phyloP scores from a whole-genome alignment of 2,888 invertebrate genomes.

The Amitus sp. region DNA sequence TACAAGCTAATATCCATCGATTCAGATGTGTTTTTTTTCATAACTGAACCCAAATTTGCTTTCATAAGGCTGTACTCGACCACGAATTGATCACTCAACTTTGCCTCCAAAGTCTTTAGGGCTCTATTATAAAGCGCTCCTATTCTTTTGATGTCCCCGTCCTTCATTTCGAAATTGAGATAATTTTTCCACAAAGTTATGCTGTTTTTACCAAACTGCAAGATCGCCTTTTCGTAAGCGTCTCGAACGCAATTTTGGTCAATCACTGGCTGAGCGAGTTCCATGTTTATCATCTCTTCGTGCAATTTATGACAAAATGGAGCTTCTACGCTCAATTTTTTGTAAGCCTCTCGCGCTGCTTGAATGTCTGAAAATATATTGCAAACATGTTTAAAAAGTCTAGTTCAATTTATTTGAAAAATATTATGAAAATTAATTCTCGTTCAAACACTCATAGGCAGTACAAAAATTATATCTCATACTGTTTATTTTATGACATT shows the following conservation, averaged over 20 bases:
- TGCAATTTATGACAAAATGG: conserved; percentile 73
- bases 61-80: conserved; percentile 68
- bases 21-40: conserved; percentile 43
- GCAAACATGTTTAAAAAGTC: too few relatives aligned
- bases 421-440: too few relatives aligned
- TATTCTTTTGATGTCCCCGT: conserved; percentile 70
- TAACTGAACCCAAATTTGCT: conserved; percentile 47
- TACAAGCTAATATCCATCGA: neutral
- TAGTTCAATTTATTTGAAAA: too few relatives aligned
- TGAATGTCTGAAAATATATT: conserved; percentile 69
- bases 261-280: conserved; percentile 61
- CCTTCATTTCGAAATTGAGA: conserved; percentile 75
- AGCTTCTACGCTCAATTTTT: conserved; percentile 69
- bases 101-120: conserved; percentile 69
- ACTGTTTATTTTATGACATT: neutral
- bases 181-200: conserved; percentile 79
- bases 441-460: too few relatives aligned
- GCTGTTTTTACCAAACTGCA: conserved; percentile 75
- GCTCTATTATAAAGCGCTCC: conserved; percentile 73
- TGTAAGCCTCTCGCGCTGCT: conserved; percentile 73
- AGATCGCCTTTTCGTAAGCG: conserved; percentile 72
- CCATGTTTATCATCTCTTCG: conserved; percentile 70
- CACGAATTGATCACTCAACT: conserved; percentile 69
- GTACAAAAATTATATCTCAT: conserved; percentile 7
- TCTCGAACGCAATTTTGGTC: conserved; percentile 58